Conservation (phyloP, 2,888 invertebrate species). For the Cerastoderma edule region DNA sequence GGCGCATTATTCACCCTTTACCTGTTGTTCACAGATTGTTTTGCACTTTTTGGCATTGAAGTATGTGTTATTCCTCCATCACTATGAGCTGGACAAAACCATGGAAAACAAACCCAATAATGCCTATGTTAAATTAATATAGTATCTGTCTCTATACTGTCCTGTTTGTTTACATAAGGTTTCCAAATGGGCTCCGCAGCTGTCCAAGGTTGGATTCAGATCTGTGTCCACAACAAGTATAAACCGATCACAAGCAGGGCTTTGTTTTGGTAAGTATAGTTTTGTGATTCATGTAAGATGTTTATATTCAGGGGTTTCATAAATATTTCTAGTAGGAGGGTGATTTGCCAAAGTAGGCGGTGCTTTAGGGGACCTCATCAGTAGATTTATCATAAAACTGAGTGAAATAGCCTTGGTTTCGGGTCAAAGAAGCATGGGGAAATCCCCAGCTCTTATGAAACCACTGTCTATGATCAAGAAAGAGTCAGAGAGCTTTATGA, state of each 20-base stretch:
- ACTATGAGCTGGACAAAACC: too few relatives aligned
- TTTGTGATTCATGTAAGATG: too few relatives aligned
- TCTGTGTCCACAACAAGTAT: constrained; percentile 4
- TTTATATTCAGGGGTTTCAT: too few relatives aligned
- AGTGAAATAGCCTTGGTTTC: too few relatives aligned
- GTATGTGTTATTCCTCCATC: background rate
- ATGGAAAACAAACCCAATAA: background rate
- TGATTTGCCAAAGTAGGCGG: background rate
- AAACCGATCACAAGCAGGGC: constrained; percentile 13
- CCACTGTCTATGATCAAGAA: too few relatives aligned
- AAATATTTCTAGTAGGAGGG: background rate
- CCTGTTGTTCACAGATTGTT: background rate
- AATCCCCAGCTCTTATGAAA: background rate
- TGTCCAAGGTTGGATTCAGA: constrained; percentile 1
- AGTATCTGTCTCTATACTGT: background rate
- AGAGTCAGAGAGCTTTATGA: too few relatives aligned
- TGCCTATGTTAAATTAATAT: background rate
- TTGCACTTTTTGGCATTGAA: background rate
- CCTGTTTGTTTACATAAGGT: too few relatives aligned
- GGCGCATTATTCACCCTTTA: background rate
- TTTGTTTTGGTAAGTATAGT: constrained; percentile 16
- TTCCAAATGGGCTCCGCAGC: constrained; percentile 6
- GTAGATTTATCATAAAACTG: background rate
- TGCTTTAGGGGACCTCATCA: background rate
- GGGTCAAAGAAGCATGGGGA: constrained; percentile 4